A percentile compares a stretch with the other conserved stretches of the same genome.
phyloP scores from a whole-genome alignment of 2,888 invertebrate genomes.

The Agriopis leucophaearia region DNA sequence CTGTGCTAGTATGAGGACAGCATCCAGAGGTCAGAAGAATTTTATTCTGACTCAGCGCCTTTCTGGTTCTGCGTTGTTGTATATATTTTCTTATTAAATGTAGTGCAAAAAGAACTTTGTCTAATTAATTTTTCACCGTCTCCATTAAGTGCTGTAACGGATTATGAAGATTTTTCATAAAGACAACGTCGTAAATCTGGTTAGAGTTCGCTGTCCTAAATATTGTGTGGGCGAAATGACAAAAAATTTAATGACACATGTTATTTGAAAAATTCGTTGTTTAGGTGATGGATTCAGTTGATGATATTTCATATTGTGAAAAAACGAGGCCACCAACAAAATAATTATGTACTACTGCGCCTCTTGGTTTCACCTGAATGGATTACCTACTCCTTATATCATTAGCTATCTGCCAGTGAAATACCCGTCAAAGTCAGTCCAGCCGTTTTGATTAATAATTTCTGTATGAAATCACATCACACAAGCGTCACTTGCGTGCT shows the following conservation, averaged over 20 bases:
- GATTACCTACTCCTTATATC: too few relatives aligned
- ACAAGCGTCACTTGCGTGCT: not conserved
- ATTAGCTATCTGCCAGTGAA: too few relatives aligned
- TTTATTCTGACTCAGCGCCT: conserved; percentile 36
- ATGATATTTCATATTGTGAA: not conserved
- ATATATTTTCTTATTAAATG: conserved; percentile 19
- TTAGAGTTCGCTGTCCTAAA: conserved; percentile 11
- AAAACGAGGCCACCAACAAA: not conserved
- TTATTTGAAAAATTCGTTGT: not conserved
- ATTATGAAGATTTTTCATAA: not conserved
- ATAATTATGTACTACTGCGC: too few relatives aligned
- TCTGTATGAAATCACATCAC: too few relatives aligned
- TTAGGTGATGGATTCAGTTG: not conserved
- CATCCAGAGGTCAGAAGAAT: conserved; percentile 32
- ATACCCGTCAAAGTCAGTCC: too few relatives aligned
- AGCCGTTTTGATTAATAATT: too few relatives aligned
- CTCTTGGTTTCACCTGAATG: too few relatives aligned
- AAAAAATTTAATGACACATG: conserved; percentile 3
- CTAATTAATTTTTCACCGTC: not conserved
- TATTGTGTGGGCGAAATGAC: conserved; percentile 1
- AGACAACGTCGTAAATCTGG: conserved; percentile 1
- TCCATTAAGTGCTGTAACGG: not conserved
- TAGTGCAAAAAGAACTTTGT: conserved; percentile 3
- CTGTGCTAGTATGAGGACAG: conserved; percentile 42
- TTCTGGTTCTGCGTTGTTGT: conserved; percentile 5